Evolutionary conservation across 2,797 vertebrate genomes (phyloP), one percentile per base, ranked within the genome.

Genomic region (Darevskia mixta): DNA sequence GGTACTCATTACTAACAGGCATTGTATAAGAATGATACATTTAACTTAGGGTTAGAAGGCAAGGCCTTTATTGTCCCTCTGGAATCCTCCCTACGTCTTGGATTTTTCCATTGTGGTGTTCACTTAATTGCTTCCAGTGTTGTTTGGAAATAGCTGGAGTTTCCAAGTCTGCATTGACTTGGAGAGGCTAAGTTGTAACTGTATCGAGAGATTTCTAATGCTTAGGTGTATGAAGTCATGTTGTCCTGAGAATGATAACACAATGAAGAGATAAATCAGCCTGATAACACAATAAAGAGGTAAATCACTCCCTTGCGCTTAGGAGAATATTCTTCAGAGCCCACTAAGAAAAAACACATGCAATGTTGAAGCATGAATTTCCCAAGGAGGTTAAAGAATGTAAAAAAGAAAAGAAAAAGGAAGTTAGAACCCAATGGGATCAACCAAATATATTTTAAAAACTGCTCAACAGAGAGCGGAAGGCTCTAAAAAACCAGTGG

Each of bases 201-300:
- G 82, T 91, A 87, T 49, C 83, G 83, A 81, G 85, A 93, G 67
- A 87, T 89, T 79, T 69, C 88, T 94, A 91, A 91, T 91, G 93
- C 64, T 82, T 11, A 43, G 79, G 45, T 0, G 0, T 43, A 91
- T 92, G 89, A 92, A 92, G 85, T 90, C 90, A 90, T 85, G 80
- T 61, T 92, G 88, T 92, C 80, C 82, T 87, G 80, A 93, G 90
- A 91, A 87, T 87, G 93, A 86, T 91, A 95, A 92, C 90, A 88
- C 1, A 0, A 67, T 87, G 61, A 92, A 91, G 81, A 92, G 92
- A 93, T 88, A 95, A 94, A 95, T 91, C 92, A 90, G 49, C 71
- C 87, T 88, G 89, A 79, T 88, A 93, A 80, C 92, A 61, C 72
- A 0, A 64, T 87, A 49, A 92, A 91, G 82, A 89, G 89, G 92